A percentile compares a stretch with the other conserved stretches of the same genome.
Evolutionary conservation across 2,113 vertebrate species (phyloP).

Genomic region (Charina bottae): DNA sequence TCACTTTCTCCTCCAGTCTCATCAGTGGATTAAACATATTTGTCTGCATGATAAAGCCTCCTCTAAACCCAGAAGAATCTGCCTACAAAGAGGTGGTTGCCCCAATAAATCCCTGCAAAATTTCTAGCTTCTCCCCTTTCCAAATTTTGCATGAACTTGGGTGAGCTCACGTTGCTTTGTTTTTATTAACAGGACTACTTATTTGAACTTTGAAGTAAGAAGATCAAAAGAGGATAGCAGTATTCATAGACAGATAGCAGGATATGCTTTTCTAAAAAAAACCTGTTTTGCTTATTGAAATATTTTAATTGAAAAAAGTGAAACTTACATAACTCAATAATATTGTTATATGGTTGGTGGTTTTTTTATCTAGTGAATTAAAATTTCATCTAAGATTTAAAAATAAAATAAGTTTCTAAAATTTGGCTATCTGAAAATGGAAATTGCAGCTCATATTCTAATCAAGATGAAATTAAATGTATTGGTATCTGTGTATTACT

Average conservation of each 20-base stretch:
- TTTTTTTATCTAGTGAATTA: background rate
- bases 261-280: background rate
- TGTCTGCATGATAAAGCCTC: background rate
- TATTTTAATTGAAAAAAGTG: background rate
- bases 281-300: background rate
- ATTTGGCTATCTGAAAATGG: background rate
- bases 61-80: background rate
- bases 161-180: too few relatives aligned
- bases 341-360: background rate
- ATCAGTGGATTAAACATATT: background rate
- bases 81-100: background rate
- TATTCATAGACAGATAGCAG: too few relatives aligned
- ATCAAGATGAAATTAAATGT: background rate
- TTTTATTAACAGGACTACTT: too few relatives aligned
- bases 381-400: background rate
- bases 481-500: background rate
- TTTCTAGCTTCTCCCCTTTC: too few relatives aligned
- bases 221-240: background rate
- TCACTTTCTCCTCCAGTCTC: constrained; percentile 22
- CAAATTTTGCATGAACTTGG: too few relatives aligned
- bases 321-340: background rate
- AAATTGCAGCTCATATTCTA: background rate
- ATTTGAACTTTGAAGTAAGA: background rate
- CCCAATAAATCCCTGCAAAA: background rate
- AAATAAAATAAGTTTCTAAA: background rate